A percentile compares a stretch with the other conserved stretches of the same genome.
phyloP scores from a whole-genome alignment of 2,888 invertebrate genomes.

The Elgonia sp. region DNA sequence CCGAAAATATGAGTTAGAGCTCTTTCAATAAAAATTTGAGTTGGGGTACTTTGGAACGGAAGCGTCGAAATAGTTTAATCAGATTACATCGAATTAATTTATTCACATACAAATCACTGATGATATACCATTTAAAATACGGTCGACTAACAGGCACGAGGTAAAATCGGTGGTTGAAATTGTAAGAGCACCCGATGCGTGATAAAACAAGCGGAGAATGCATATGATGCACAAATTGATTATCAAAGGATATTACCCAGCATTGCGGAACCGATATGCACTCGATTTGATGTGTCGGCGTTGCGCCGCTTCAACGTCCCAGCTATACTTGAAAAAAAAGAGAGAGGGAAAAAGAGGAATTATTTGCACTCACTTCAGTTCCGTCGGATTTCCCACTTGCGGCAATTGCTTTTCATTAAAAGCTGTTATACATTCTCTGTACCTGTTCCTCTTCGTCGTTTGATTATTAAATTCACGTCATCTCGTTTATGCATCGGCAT shows the following conservation, averaged over 20 bases:
- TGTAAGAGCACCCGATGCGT: conserved; percentile 79
- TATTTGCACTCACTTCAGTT: conserved; percentile 84
- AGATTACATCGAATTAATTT: conserved; percentile 45
- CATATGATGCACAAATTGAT: conserved; percentile 84
- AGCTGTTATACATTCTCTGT: conserved; percentile 78
- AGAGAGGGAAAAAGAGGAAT: conserved; percentile 79
- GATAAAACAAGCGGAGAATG: conserved; percentile 79
- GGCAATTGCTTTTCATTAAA: conserved; percentile 83
- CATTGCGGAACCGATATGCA: conserved; percentile 78
- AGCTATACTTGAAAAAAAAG: conserved; percentile 76
- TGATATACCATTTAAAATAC: conserved; percentile 59
- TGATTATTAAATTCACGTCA: conserved; percentile 80
- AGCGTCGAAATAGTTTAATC: conserved; percentile 29
- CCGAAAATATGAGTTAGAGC: too few relatives aligned
- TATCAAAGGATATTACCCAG: conserved; percentile 85
- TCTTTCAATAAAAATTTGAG: too few relatives aligned
- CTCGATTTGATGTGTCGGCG: conserved; percentile 84
- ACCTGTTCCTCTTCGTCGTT: conserved; percentile 64
- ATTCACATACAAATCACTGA: conserved; percentile 32
- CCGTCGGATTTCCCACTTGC: conserved; percentile 85
- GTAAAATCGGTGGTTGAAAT: conserved; percentile 63
- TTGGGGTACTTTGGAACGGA: too few relatives aligned
- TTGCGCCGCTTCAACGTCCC: conserved; percentile 77
- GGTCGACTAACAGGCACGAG: conserved; percentile 50
- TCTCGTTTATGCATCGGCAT: conserved; percentile 76